A percentile compares a stretch with the other conserved stretches of the same genome.
phyloP scores from a whole-genome alignment of 2,888 invertebrate species.

The Drosophila buzzatii region DNA sequence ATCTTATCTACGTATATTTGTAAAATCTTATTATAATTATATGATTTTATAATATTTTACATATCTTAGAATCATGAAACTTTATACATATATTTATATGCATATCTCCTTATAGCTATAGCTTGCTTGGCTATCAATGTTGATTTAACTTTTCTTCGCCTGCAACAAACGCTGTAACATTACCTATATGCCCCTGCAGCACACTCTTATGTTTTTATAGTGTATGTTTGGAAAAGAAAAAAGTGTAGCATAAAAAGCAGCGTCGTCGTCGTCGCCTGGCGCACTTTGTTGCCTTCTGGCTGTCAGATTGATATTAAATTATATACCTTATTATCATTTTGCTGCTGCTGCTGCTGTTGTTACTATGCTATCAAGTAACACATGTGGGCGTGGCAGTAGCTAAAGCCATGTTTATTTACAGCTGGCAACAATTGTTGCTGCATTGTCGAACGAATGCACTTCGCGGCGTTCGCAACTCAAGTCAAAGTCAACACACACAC shows the following conservation, averaged over 20 bases:
- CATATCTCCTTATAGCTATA: too few relatives aligned
- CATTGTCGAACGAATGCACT: conserved; percentile 65
- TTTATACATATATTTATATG: too few relatives aligned
- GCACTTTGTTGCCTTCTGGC: conserved; percentile 75
- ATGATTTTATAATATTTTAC: too few relatives aligned
- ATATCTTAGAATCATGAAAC: too few relatives aligned
- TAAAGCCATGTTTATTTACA: conserved; percentile 81
- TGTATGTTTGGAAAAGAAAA: conserved; percentile 36
- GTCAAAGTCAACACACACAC: conserved; percentile 64
- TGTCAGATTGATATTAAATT: conserved; percentile 84
- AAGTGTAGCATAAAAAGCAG: conserved; percentile 67
- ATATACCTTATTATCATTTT: conserved; percentile 84
- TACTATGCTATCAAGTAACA: conserved; percentile 35
- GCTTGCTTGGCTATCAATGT: too few relatives aligned
- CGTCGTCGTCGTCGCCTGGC: conserved; percentile 40
- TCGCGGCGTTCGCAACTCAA: conserved; percentile 55
- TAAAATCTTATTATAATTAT: too few relatives aligned
- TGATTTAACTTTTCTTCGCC: too few relatives aligned
- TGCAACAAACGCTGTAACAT: too few relatives aligned
- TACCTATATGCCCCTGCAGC: background rate
- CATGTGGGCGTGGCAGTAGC: conserved; percentile 56
- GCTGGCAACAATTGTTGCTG: conserved; percentile 81
- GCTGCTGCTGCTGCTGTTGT: conserved; percentile 29
- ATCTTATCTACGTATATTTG: too few relatives aligned
- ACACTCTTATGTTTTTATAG: conserved; percentile 32